Evolutionary conservation across 2,888 invertebrate genomes (phyloP), one percentile per base, ranked within the genome.

Genomic region (Oegoconia quadripuncta): DNA sequence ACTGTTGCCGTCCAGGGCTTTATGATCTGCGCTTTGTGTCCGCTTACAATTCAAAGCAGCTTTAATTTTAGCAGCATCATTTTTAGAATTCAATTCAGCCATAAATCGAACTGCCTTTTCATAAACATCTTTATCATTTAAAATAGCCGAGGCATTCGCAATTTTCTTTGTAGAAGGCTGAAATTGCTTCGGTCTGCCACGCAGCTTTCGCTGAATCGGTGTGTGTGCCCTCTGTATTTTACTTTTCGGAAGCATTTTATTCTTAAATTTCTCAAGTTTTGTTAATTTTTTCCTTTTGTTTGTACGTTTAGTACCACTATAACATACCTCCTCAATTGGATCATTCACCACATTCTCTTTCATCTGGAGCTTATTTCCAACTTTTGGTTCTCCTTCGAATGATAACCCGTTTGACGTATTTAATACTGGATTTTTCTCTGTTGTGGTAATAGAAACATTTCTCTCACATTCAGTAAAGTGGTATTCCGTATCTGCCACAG

Each of bases 91-190:
- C 13, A 72, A 35, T 54, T 76, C 72, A 13, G 72, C 55, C 62
- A 81, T 70, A 23, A 80, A 52, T 59, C 65, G 70, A 1, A 72
- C 59, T 27, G 83, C 77, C 39, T 77, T 82, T 47, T 77, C 75
- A 55, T 77, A 80, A 22, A 66, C 69, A 23, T 48, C 46, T 54
- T 73, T 74, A 35, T 67, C 58, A 46, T 77, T 72, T 9, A 72
- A 41, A 25, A 64, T 46, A 15, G 53, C 52, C 32, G 52, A 48
- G 37, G 53, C 52, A 41, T 46, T 46, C 17, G 38, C 39, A 9
- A 46, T 46, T 34, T 47, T 44, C 42, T 45, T 46, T 25, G 44
- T 34, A 12, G 46, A 22, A 18, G 41, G 26, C 11, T 6, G 3
- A 15, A 52, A 23, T 22, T 43, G 42, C 44, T 58, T 66, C 20